phyloP scores from a whole-genome alignment of 1,140 invertebrate genomes.

The Teleopsis dalmanni region DNA sequence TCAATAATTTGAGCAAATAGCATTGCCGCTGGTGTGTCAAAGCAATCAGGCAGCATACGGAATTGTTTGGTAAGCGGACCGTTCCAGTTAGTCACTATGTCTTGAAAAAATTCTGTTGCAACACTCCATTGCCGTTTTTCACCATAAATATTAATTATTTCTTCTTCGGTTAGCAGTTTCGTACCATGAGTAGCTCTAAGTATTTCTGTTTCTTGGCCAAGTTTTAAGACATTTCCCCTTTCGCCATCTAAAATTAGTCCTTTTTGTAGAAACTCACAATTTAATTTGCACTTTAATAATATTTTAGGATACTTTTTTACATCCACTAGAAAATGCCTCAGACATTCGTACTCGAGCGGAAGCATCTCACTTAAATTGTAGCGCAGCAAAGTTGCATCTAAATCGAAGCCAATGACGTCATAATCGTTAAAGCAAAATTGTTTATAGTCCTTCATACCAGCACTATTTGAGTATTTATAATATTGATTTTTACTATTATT shows the following conservation, averaged over 20 bases:
- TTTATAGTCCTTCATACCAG: conserved; percentile 33
- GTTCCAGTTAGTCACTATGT: conserved; percentile 56
- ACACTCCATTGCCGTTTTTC: conserved; percentile 53
- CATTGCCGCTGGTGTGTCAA: conserved; percentile 63
- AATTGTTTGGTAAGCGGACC: conserved; percentile 53
- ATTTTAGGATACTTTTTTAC: conserved; percentile 53
- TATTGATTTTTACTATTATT: too few species aligned
- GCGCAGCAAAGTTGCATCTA: conserved; percentile 65
- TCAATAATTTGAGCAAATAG: conserved; percentile 67
- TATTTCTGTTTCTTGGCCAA: conserved; percentile 56
- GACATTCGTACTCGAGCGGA: conserved; percentile 55
- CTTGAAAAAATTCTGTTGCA: conserved; percentile 48
- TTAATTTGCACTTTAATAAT: conserved; percentile 45
- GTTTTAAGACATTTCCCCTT: conserved; percentile 64
- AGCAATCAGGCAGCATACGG: conserved; percentile 65
- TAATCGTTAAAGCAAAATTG: conserved; percentile 56
- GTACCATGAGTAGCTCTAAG: conserved; percentile 64
- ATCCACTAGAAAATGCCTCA: conserved; percentile 57
- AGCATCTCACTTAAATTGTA: conserved; percentile 58
- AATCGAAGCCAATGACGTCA: conserved; percentile 72
- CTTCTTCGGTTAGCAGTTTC: conserved; percentile 48
- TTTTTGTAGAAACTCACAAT: conserved; percentile 62
- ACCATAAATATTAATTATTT: conserved; percentile 59
- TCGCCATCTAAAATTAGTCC: conserved; percentile 67
- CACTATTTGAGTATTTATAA: conserved; percentile 39